Conservation (phyloP, 2,888 invertebrate species). For the Halocaridina rubra region DNA sequence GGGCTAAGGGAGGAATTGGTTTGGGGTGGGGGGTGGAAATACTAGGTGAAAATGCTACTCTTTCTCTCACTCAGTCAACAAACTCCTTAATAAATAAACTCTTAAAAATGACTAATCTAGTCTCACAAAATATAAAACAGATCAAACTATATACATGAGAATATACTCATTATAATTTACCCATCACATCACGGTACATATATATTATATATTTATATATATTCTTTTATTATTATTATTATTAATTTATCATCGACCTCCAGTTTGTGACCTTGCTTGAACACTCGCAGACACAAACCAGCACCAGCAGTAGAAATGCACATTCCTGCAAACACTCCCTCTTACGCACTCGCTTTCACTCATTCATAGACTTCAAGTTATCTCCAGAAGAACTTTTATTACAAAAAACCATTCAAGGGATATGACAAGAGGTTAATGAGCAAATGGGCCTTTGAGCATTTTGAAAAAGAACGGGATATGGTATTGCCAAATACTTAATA, state of each 20-base stretch:
- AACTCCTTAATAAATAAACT: conserved; percentile 21
- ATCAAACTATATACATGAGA: conserved; percentile 19
- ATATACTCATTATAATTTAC: neutral
- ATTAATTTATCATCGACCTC: neutral
- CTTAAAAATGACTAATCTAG: conserved; percentile 23
- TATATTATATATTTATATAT: neutral
- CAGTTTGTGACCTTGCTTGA: neutral
- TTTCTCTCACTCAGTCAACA: conserved; percentile 23
- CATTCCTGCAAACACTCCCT: neutral
- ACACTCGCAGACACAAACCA: neutral
- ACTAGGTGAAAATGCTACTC: too few relatives aligned
- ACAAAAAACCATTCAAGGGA: neutral
- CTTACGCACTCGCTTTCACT: neutral
- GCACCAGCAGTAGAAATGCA: neutral
- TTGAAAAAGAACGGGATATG: conserved; percentile 37
- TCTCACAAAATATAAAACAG: conserved; percentile 35
- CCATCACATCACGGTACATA: neutral
- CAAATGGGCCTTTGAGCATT: conserved; percentile 35
- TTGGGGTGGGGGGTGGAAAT: neutral
- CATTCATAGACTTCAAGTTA: neutral
- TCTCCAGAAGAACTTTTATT: neutral
- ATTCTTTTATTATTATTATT: neutral
- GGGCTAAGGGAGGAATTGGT: neutral
- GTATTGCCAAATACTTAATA: conserved; percentile 30
- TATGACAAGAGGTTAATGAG: conserved; percentile 23